Base-by-base conservation (phyloP, 2,797 vertebrate species). In the Bradypodion ventrale region DNA sequence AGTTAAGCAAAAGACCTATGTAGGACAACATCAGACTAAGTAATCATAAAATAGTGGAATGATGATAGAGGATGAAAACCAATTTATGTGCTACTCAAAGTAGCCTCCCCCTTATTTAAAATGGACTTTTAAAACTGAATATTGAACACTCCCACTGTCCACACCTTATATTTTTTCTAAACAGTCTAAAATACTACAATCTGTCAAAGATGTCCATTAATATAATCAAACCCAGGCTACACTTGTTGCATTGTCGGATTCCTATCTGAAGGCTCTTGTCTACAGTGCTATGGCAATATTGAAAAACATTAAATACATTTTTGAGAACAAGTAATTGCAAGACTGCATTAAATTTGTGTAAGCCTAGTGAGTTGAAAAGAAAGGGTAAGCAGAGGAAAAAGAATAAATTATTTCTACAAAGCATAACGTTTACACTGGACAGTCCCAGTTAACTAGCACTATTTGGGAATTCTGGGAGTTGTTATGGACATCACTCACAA, bases 1-100 rank as follows among this genome's bases (percentile, higher is more conserved):
- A 95, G 93, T 94, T 92, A 95, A 96, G 93, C 90, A 94, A 93
- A 95, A 96, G 87, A 93, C 87, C 88, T 93, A 93, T 92, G 93
- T 93, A 95, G 91, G 90, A 88, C 89, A 94, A 88, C 0, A 75
- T 91, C 91, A 93, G 83, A 93, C 88, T 93, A 90, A 87, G 92
- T 85, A 80, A 63, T 93, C 83, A 93, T 85, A 94, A 70, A 91
- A 91, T 32, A 88, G 91, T 88, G 83, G 89, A 91, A 92, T 72
- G 12, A 90, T 88, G 56, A 90, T 84, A 84, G 88, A 83, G 87
- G 87, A 87, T 25, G 46, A 90, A 49, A 37, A 89, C 62, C 87
- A 62, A 9, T 84, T 73, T 91, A 60, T 83, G 66, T 56, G 75
- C 75, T 87, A 83, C 69, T 68, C 68, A 85, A 37, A 82, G n/a